These are phyloP conservation scores for Mobula birostris DNA, from an alignment of 2,113 vertebrate species.

Conservation along the genomic window DNA sequence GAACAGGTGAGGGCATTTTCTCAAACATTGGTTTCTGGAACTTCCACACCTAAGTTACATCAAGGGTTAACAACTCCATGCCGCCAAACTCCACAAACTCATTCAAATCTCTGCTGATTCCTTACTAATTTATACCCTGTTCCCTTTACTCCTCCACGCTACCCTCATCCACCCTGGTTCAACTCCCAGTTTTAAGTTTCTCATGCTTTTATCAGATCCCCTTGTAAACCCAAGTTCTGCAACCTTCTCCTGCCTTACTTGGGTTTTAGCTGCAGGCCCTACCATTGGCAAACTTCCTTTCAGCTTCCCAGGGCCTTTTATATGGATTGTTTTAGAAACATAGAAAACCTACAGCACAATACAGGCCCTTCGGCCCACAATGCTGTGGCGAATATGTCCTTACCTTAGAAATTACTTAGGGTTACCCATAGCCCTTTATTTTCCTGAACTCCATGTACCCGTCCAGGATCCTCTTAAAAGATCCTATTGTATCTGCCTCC, in stretches of 20 bases:
- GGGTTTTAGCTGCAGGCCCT: neutral
- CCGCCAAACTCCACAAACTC: neutral
- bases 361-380: too few relatives aligned
- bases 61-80: neutral
- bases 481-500: too few relatives aligned
- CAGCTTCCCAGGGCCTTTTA: neutral
- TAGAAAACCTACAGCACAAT: too few relatives aligned
- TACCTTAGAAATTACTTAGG: too few relatives aligned
- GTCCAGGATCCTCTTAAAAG: too few relatives aligned
- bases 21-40: neutral
- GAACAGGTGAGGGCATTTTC: conserved; percentile 65
- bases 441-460: too few relatives aligned
- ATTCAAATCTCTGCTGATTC: neutral
- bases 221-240: neutral
- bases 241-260: neutral
- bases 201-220: neutral
- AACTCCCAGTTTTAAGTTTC: neutral
- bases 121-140: neutral
- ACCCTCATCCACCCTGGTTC: neutral
- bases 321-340: too few relatives aligned
- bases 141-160: neutral
- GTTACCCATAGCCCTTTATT: too few relatives aligned
- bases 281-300: neutral
- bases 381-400: too few relatives aligned
- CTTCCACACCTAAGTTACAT: neutral